Evolutionary conservation across 1,140 invertebrate genomes (phyloP).

Genomic region (Drosophila sproati): DNA sequence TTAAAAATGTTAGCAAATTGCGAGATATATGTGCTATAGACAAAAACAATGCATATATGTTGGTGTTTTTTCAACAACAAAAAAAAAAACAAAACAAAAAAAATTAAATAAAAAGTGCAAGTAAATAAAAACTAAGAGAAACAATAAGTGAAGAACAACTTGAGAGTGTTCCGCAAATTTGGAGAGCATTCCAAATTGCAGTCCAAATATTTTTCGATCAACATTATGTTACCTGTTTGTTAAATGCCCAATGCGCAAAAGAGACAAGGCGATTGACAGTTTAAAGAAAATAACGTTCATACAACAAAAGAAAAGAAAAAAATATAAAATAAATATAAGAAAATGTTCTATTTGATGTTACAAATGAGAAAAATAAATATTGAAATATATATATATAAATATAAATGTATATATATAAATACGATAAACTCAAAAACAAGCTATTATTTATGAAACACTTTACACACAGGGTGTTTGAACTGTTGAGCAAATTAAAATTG

Average conservation of each 20-base stretch:
- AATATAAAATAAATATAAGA: constrained; percentile 6
- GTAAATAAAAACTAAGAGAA: constrained; percentile 1
- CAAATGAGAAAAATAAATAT: constrained; percentile 60
- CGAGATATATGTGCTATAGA: background rate
- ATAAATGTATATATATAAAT: too few relatives aligned
- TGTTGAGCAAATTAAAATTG: too few relatives aligned
- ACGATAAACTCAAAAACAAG: too few relatives aligned
- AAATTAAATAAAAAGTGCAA: constrained; percentile 4
- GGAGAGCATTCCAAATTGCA: constrained; percentile 28
- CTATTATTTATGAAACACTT: too few relatives aligned
- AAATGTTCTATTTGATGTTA: constrained; percentile 80
- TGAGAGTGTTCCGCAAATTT: constrained; percentile 13
- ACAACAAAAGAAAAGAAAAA: constrained; percentile 25
- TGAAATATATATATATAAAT: constrained; percentile 17
- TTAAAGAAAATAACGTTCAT: constrained; percentile 39
- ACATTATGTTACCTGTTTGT: constrained; percentile 72
- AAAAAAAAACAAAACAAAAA: background rate
- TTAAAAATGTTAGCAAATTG: constrained; percentile 6
- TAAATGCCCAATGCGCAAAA: constrained; percentile 39
- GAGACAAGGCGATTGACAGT: constrained; percentile 40
- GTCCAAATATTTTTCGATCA: constrained; percentile 74
- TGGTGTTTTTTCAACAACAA: constrained; percentile 26
- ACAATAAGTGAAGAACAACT: constrained; percentile 10
- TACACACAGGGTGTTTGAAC: too few relatives aligned
- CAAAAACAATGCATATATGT: constrained; percentile 5